Evolutionary conservation across 2,113 vertebrate genomes (phyloP).

Genomic region (Clinocottus analis): DNA sequence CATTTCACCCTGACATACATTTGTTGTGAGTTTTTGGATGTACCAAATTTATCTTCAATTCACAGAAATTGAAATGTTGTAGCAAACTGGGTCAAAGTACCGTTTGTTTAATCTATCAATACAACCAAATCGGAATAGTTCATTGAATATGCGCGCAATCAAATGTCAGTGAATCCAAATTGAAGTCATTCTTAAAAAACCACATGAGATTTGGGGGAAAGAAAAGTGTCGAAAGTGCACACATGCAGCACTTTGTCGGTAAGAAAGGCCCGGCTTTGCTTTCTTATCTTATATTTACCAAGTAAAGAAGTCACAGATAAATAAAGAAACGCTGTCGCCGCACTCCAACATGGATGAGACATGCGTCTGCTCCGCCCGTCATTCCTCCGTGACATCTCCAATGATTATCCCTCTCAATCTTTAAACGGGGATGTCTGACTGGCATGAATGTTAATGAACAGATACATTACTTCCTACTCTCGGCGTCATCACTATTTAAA

Average conservation of each 20-base stretch:
- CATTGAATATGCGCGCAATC: neutral
- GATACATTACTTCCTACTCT: constrained; percentile 58
- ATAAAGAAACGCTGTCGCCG: neutral
- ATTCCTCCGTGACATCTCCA: constrained; percentile 40
- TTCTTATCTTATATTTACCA: neutral
- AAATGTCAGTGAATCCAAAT: neutral
- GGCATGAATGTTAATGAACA: constrained; percentile 64
- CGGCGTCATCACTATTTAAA: constrained; percentile 69
- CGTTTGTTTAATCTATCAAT: neutral
- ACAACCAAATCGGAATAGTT: neutral
- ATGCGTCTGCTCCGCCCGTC: constrained; percentile 25
- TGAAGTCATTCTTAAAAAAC: neutral
- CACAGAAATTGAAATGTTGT: neutral
- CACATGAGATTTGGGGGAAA: neutral
- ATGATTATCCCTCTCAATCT: constrained; percentile 62
- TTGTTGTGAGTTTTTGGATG: neutral
- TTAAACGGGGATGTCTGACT: constrained; percentile 64
- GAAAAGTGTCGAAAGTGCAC: neutral
- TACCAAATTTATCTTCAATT: neutral
- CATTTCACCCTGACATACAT: neutral
- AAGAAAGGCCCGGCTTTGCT: neutral
- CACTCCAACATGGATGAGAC: constrained; percentile 3
- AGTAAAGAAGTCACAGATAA: neutral
- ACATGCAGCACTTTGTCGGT: neutral
- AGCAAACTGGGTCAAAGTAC: neutral